Conservation (phyloP, 2,113 vertebrate genomes). For the Alexandromys fortis region DNA sequence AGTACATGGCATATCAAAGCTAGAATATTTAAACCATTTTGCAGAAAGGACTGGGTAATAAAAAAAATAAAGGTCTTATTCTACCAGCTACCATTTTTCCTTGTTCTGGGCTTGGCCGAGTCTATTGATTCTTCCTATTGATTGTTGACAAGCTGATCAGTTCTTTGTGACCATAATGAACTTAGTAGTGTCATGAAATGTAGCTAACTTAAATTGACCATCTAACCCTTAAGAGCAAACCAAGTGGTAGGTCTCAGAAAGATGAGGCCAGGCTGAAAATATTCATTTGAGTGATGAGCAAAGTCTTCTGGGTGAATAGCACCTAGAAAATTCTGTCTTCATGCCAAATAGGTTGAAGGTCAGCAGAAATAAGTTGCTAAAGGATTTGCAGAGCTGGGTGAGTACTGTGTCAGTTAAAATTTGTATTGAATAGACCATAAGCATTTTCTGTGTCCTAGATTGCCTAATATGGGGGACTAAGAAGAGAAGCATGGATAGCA, state of each 20-base stretch:
- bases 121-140: constrained; percentile 51
- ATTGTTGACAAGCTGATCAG: constrained; percentile 65
- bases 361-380: neutral
- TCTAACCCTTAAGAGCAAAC: neutral
- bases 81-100: neutral
- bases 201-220: neutral
- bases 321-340: constrained; percentile 13
- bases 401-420: neutral
- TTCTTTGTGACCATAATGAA: constrained; percentile 60
- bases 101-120: constrained; percentile 24
- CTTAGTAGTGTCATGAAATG: constrained; percentile 48
- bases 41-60: neutral
- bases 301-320: neutral
- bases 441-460: neutral
- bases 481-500: neutral
- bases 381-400: neutral
- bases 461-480: neutral
- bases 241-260: neutral
- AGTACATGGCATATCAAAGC: neutral
- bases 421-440: neutral
- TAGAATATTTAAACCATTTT: neutral
- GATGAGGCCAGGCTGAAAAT: constrained; percentile 7
- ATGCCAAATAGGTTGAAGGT: neutral
- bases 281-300: neutral
- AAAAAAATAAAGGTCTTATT: constrained; percentile 33